Evolutionary conservation across 2,888 invertebrate species (phyloP).

Genomic region (Pimpla rufipes): DNA sequence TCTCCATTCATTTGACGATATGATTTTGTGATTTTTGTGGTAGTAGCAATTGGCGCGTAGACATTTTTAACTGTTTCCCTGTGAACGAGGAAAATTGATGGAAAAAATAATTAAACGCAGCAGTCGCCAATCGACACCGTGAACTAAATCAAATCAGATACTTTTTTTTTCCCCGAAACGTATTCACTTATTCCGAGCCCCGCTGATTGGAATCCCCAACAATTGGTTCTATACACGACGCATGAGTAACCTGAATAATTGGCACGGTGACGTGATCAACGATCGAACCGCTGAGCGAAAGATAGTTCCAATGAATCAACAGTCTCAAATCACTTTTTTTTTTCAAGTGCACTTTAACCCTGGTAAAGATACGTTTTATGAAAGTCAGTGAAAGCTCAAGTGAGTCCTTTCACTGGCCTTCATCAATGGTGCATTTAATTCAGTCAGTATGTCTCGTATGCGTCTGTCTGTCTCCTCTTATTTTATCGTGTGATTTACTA

Average conservation of each 20-base stretch:
- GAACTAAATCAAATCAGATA: too few species aligned
- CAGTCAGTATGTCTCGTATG: background rate
- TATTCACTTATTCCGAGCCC: background rate
- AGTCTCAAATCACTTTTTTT: background rate
- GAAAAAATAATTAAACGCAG: background rate
- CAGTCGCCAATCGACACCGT: too few species aligned
- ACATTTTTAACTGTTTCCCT: too few species aligned
- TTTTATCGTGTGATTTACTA: background rate
- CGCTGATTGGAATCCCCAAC: background rate
- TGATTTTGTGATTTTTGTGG: too few species aligned
- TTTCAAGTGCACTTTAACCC: background rate
- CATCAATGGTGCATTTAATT: background rate
- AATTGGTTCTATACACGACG: background rate
- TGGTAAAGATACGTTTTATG: background rate
- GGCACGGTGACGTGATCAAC: constrained; percentile 10
- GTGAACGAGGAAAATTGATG: too few species aligned
- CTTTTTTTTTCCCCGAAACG: too few species aligned
- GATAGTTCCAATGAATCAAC: background rate
- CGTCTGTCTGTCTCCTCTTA: background rate
- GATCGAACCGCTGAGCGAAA: constrained; percentile 3
- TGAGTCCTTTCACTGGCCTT: background rate
- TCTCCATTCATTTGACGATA: too few species aligned
- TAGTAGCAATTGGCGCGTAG: too few species aligned
- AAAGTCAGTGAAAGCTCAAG: background rate
- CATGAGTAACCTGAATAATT: constrained; percentile 8